phyloP scores from a whole-genome alignment of 2,888 invertebrate genomes.

The Archips crataeganus region DNA sequence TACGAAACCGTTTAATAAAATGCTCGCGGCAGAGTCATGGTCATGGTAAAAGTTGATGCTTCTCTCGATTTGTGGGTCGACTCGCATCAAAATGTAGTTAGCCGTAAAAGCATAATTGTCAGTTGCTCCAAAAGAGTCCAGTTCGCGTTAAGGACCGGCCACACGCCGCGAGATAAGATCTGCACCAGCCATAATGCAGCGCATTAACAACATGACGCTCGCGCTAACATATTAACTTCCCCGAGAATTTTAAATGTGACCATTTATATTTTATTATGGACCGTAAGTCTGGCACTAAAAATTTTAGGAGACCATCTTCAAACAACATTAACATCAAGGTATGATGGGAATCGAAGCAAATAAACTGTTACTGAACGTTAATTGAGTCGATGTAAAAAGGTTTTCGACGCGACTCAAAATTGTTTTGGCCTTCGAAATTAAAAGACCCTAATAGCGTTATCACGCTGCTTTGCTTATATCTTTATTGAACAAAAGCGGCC shows the following conservation, averaged over 20 bases:
- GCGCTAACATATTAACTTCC: conserved; percentile 21
- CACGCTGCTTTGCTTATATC: no score
- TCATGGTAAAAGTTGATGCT: conserved; percentile 16
- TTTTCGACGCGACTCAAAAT: background rate
- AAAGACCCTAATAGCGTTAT: background rate
- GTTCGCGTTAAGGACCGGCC: conserved; percentile 27
- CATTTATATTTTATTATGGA: conserved; percentile 25
- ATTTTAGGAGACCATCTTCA: conserved; percentile 11
- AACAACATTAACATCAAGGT: conserved; percentile 2
- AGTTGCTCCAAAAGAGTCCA: conserved; percentile 36
- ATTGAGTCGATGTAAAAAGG: conserved; percentile 11
- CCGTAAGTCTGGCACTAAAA: conserved; percentile 15
- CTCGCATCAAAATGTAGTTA: conserved; percentile 37
- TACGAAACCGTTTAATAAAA: background rate
- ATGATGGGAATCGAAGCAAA: conserved; percentile 4
- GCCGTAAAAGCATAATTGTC: conserved; percentile 46
- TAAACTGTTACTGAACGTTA: conserved; percentile 1
- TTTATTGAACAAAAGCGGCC: background rate
- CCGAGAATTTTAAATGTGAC: conserved; percentile 19
- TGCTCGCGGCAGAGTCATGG: background rate
- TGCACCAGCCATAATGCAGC: conserved; percentile 16
- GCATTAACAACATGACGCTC: conserved; percentile 16
- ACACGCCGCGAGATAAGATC: conserved; percentile 32
- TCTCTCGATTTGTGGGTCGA: conserved; percentile 4
- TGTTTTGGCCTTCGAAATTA: background rate